These are phyloP conservation scores for Oscheius sp. DNA, from an alignment of 1,140 invertebrate species.

Conservation along the genomic window DNA sequence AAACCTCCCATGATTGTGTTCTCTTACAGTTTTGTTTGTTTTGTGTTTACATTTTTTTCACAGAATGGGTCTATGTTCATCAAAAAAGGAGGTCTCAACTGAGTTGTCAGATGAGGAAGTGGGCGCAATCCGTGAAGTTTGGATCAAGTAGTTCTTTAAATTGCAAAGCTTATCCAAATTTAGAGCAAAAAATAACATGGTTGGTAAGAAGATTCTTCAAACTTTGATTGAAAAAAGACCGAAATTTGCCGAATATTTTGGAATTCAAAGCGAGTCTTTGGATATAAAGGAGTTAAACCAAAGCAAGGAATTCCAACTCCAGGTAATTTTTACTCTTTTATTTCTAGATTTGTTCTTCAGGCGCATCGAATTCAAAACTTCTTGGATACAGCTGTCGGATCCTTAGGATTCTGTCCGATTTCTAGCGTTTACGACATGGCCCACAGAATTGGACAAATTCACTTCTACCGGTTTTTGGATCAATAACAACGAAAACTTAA, in stretches of 20 bases:
- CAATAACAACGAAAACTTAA: neutral
- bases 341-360: neutral
- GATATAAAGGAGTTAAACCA: constrained; percentile 35
- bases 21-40: neutral
- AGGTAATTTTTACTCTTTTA: constrained; percentile 17
- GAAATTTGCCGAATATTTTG: constrained; percentile 48
- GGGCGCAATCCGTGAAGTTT: constrained; percentile 28
- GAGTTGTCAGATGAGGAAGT: constrained; percentile 38
- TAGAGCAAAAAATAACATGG: constrained; percentile 44
- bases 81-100: constrained; percentile 24
- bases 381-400: constrained; percentile 45
- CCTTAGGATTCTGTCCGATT: constrained; percentile 43
- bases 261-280: constrained; percentile 39
- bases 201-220: constrained; percentile 45
- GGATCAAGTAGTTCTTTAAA: constrained; percentile 29
- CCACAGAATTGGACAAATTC: constrained; percentile 46
- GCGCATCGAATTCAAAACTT: constrained; percentile 47
- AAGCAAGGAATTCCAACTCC: constrained; percentile 44
- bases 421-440: constrained; percentile 46
- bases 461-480: constrained; percentile 39
- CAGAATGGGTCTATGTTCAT: constrained; percentile 24
- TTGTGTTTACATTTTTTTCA: neutral
- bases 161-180: neutral
- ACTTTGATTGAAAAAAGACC: constrained; percentile 42
- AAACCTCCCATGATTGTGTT: too few relatives aligned